Percentiles rank a stretch among this genome's conserved stretches.
Conservation (phyloP, 2,113 vertebrate species). For the Alligator sinensis region DNA sequence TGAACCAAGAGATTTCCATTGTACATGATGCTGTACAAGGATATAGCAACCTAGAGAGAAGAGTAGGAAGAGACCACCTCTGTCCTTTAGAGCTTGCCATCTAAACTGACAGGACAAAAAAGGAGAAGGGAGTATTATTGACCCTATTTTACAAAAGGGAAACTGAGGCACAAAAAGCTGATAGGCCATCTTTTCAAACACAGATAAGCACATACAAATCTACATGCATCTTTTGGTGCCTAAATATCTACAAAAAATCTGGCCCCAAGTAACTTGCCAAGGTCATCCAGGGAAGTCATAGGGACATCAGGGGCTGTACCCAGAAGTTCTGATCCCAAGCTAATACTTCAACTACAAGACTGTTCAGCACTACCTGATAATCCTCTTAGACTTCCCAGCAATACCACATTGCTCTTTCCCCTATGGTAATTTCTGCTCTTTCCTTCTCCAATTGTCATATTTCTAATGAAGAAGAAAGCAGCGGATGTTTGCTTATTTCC, state of each 20-base stretch:
- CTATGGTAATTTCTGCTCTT: slow-evolving; percentile 20
- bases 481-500: background rate
- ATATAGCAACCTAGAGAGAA: background rate
- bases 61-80: fast-evolving
- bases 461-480: background rate
- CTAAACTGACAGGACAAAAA: background rate
- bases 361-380: slow-evolving; percentile 16
- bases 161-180: background rate
- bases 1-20: fast-evolving
- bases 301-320: slow-evolving; percentile 43
- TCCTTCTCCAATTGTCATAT: background rate
- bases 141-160: background rate
- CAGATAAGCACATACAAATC: background rate
- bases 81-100: background rate
- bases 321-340: background rate
- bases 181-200: background rate
- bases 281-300: background rate
- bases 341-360: slow-evolving; percentile 18
- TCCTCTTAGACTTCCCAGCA: background rate
- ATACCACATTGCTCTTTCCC: background rate
- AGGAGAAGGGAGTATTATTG: background rate
- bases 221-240: background rate
- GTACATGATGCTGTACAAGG: background rate
- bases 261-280: background rate
- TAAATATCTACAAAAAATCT: background rate